Conservation (phyloP, 2,888 invertebrate species). For the Glaucopsyche alexis region DNA sequence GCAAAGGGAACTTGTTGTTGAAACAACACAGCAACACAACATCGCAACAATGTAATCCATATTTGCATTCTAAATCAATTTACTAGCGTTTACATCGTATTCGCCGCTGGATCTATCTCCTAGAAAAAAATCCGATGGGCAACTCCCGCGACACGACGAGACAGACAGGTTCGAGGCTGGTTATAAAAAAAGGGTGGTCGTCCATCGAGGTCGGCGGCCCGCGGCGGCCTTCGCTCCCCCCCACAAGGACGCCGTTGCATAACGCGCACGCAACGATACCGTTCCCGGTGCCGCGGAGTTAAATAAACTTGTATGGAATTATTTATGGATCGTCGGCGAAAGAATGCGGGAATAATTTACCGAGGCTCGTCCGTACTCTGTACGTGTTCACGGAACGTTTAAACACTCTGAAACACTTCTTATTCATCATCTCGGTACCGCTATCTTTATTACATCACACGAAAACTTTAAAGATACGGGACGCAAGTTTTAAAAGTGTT, state of each 20-base stretch:
- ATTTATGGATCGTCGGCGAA: conserved; percentile 30
- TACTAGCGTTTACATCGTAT: background rate
- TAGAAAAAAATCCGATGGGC: conserved; percentile 3
- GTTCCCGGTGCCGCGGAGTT: conserved; percentile 48
- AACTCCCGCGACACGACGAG: background rate
- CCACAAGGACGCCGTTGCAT: conserved; percentile 76
- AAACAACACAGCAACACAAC: background rate
- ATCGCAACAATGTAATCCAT: conserved; percentile 21
- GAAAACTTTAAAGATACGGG: conserved; percentile 3
- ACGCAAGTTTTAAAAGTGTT: conserved; percentile 12
- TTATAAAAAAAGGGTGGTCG: conserved; percentile 47
- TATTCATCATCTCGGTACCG: conserved; percentile 21
- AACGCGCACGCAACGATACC: conserved; percentile 71
- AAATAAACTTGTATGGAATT: conserved; percentile 31
- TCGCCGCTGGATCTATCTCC: background rate
- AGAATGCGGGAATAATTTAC: conserved; percentile 28
- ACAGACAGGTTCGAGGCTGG: conserved; percentile 31
- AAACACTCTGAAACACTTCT: conserved; percentile 7
- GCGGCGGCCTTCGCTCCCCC: conserved; percentile 65
- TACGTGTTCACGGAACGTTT: background rate
- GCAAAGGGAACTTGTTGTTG: background rate
- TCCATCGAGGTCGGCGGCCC: conserved; percentile 61
- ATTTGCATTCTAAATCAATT: conserved; percentile 27
- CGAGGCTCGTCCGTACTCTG: background rate
- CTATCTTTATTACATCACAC: conserved; percentile 23